A percentile compares a stretch with the other conserved stretches of the same genome.
Conservation (phyloP, 35 echinoderm and acorn worm species). For the Ophioderma brevispina region DNA sequence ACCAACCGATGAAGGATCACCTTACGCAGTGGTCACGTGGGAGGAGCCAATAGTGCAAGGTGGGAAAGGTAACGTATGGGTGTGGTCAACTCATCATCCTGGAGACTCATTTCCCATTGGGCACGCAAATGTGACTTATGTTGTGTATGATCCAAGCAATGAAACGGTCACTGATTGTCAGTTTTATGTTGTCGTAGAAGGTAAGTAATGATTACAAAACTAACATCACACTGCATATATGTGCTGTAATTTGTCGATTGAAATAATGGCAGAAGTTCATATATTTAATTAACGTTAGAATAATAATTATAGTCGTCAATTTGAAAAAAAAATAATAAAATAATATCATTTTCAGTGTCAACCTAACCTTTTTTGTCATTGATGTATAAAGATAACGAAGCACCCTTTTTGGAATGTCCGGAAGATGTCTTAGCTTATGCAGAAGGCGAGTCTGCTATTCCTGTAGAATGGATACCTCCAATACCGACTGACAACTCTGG, state of each 20-base stretch:
- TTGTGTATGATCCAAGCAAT: not conserved
- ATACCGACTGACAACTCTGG: not conserved
- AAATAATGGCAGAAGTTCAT: too few species aligned
- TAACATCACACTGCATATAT: too few species aligned
- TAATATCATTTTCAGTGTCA: too few species aligned
- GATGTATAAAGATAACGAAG: not conserved
- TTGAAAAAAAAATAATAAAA: too few species aligned
- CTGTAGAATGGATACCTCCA: not conserved
- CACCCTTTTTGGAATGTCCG: not conserved
- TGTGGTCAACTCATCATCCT: not conserved
- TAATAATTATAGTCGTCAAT: too few species aligned
- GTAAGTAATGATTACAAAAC: not conserved
- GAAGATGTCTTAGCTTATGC: not conserved
- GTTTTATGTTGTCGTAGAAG: not conserved
- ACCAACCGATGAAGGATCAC: not conserved
- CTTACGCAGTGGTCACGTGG: not conserved
- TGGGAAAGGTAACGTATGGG: not conserved
- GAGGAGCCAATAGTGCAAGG: not conserved
- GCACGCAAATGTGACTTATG: not conserved
- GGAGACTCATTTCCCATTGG: not conserved
- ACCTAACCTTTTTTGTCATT: too few species aligned
- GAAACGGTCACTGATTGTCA: not conserved
- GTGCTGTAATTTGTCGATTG: too few species aligned
- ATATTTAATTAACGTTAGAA: too few species aligned
- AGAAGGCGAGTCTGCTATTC: not conserved